Percentiles rank a stretch among this genome's conserved stretches.
These are phyloP conservation scores for Phrynocephalus vlangalii DNA, from an alignment of 2,797 vertebrate species.

Conservation along the genomic window DNA sequence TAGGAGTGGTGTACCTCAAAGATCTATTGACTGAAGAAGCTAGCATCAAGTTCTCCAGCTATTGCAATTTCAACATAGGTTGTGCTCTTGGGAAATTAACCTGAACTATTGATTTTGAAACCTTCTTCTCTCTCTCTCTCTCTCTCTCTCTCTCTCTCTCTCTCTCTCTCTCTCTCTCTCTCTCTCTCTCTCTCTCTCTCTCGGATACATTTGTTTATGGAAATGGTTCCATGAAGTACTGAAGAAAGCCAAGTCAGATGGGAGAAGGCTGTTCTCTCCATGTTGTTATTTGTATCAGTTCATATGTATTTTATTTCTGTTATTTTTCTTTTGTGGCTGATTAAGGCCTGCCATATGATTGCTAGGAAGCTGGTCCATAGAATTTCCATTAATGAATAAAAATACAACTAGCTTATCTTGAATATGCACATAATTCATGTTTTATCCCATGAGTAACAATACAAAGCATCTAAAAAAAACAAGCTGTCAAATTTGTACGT, in stretches of 20 bases:
- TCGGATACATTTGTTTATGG: neutral
- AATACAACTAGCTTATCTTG: neutral
- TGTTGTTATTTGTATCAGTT: neutral
- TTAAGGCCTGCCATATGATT: too few relatives aligned
- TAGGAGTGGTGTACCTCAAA: neutral
- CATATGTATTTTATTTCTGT: neutral
- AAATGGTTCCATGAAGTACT: neutral
- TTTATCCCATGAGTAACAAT: neutral
- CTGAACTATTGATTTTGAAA: neutral
- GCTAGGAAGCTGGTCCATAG: neutral
- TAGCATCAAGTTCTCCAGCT: neutral
- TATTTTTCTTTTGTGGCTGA: neutral
- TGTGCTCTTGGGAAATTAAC: neutral
- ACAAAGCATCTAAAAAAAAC: neutral
- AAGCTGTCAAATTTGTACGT: neutral
- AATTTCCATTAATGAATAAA: neutral
- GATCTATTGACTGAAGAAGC: neutral
- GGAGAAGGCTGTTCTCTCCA: neutral
- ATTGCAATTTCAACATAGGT: neutral
- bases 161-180: too few relatives aligned
- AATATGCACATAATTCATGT: neutral
- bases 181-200: too few relatives aligned
- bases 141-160: too few relatives aligned
- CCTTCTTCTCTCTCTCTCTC: too few relatives aligned
- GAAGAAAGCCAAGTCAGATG: neutral